Conservation (phyloP, 2,888 invertebrate species). For the Sarcophaga carnaria region DNA sequence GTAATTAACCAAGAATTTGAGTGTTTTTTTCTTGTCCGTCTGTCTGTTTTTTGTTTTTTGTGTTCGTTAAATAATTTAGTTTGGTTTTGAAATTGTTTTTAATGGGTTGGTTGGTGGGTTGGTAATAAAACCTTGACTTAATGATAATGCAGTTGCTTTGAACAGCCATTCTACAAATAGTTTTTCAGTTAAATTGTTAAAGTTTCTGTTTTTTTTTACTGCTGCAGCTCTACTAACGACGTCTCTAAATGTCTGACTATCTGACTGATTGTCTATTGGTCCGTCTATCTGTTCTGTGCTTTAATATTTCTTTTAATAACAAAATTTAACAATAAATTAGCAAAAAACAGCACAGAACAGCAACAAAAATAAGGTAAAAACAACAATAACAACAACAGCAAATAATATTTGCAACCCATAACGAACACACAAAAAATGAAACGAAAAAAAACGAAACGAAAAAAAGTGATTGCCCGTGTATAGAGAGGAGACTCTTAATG, state of each 20-base stretch:
- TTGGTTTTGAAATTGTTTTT: not conserved
- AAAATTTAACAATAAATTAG: slow-evolving; percentile 55
- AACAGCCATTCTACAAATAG: not conserved
- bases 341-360: not conserved
- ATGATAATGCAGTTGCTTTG: not conserved
- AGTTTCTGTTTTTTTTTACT: not conserved
- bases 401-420: not conserved
- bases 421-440: no score
- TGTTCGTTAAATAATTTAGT: not conserved
- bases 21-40: no score
- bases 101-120: not conserved
- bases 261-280: no score
- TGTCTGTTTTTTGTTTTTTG: not conserved
- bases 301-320: slow-evolving; percentile 28
- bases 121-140: not conserved
- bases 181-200: not conserved
- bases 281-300: not conserved
- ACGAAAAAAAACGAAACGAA: no score
- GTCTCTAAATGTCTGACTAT: no score
- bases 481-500: not conserved
- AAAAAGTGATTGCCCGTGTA: no score
- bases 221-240: not conserved
- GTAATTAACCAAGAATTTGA: no score
- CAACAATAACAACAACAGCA: not conserved
- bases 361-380: not conserved